These are phyloP conservation scores for Crenuchus spilurus DNA, from an alignment of 2,797 vertebrate species.

Conservation along the genomic window DNA sequence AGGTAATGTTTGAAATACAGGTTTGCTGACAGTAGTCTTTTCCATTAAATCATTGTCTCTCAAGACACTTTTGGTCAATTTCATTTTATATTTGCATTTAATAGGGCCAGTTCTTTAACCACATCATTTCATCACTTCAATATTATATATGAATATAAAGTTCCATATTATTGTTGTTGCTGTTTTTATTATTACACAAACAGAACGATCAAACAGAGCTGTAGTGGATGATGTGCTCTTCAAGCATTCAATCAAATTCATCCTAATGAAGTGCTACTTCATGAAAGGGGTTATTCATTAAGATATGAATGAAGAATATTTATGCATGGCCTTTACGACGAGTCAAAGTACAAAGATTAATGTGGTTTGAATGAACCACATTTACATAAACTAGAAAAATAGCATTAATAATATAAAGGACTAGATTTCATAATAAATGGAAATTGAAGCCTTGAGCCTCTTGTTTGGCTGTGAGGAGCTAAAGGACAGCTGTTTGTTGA, in stretches of 20 bases:
- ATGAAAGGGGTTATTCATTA: background rate
- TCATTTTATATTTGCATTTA: too few species aligned
- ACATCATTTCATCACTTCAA: too few species aligned
- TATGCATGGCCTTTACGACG: background rate
- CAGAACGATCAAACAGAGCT: conserved; percentile 14
- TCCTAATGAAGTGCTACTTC: conserved; percentile 34
- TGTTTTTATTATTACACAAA: conserved; percentile 20
- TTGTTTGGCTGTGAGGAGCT: background rate
- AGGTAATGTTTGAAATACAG: too few species aligned
- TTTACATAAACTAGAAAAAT: background rate
- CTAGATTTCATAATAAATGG: background rate
- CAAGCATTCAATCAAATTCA: too few species aligned
- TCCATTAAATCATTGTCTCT: too few species aligned
- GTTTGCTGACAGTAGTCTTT: too few species aligned
- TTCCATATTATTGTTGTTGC: conserved; percentile 2
- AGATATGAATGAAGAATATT: conserved; percentile 7
- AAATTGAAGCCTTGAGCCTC: conserved; percentile 1
- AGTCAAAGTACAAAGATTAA: background rate
- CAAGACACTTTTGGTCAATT: too few species aligned
- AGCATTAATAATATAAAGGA: background rate
- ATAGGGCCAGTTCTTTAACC: too few species aligned
- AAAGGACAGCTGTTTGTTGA: background rate
- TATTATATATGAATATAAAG: too few species aligned
- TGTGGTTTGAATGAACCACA: background rate
- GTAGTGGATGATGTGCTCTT: conserved; percentile 7